Evolutionary conservation across 2,797 vertebrate species (phyloP), one percentile per base, ranked within the genome.

Genomic region (Enoplosus armatus): DNA sequence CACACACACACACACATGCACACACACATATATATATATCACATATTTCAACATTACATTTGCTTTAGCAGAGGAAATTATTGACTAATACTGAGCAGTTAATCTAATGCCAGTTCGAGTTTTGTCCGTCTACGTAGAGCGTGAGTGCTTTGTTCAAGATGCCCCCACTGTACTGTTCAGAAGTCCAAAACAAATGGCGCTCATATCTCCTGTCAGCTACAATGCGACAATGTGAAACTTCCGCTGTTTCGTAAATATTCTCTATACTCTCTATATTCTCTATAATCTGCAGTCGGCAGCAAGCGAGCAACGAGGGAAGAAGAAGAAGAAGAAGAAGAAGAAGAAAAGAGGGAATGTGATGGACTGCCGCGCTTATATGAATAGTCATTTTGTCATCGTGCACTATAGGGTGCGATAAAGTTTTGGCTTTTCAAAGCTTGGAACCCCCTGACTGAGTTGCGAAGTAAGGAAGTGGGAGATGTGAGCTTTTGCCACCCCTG

Each of bases 331-430:
- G n/a, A n/a, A n/a, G n/a, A n/a, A n/a, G 72, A 58, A 62, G 64
- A 77, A 65, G 82, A 70, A 63, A 77, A 75, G 80, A 48, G 71
- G 35, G 70, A 56, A 62, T 33, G 81, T 75, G 85, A 91, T 59
- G 89, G 88, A 90, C 80, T 77, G 72, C 75, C 31, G 64, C 5
- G 67, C 83, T 87, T 68, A 78, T 77, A 79, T 77, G 78, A 88
- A 86, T 80, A 79, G 87, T 88, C 85, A 77, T 87, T 91, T 89
- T 89, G 86, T 87, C 85, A 70, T 72, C 18, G 61, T 72, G 24
- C 86, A 53, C 84, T 27, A 39, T 39, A 45, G 79, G 78, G 79
- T 64, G 87, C 86, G 79, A 88, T 85, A 86, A 88, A 86, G 82
- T 87, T 90, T 76, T 4, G 39, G 18, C 27, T 64, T 72, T 68